Conservation (phyloP, 2,113 vertebrate species). For the Daubentonia madagascariensis region DNA sequence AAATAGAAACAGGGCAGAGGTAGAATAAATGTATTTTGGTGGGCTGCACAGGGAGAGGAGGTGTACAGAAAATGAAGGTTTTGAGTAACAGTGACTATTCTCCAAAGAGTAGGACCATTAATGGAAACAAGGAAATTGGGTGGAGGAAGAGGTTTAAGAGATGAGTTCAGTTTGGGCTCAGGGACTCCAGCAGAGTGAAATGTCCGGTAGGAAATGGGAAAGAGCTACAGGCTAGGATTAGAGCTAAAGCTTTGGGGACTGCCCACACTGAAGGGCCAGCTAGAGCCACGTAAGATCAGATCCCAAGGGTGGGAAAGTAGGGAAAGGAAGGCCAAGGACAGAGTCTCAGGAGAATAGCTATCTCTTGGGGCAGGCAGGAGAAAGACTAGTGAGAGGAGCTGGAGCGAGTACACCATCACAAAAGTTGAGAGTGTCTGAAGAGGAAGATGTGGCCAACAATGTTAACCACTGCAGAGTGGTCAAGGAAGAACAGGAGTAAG, state of each 20-base stretch:
- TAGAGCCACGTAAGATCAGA: background rate
- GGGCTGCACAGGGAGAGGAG: background rate
- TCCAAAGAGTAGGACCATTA: background rate
- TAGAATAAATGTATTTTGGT: background rate
- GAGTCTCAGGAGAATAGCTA: background rate
- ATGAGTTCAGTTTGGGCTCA: background rate
- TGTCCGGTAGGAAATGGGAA: background rate
- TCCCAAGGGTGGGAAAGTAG: background rate
- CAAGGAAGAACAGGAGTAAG: background rate
- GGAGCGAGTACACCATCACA: accelerated
- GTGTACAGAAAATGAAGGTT: background rate
- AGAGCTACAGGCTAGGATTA: background rate
- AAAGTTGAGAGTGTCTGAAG: background rate
- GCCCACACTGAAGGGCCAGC: background rate
- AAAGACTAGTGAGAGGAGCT: background rate
- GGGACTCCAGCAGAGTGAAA: background rate
- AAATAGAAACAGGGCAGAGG: background rate
- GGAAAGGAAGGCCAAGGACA: background rate
- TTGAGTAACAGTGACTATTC: background rate
- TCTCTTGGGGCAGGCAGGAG: background rate
- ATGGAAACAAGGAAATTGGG: background rate
- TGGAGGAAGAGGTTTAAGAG: background rate
- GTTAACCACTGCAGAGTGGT: background rate
- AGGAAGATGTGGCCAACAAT: background rate
- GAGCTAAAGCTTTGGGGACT: background rate